phyloP scores from a whole-genome alignment of 2,888 invertebrate genomes.

The Aricia artaxerxes region DNA sequence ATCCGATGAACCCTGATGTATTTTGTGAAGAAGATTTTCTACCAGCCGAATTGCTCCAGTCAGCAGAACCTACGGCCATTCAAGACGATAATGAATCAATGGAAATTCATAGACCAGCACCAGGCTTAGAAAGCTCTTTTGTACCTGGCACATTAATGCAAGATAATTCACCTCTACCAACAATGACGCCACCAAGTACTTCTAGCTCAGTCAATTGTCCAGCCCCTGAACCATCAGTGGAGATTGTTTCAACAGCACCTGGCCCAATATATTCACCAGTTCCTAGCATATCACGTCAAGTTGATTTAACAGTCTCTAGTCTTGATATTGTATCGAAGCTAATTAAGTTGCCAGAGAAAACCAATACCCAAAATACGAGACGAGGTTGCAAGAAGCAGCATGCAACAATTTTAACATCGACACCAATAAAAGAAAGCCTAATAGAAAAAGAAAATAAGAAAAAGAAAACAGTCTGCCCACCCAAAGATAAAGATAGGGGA shows the following conservation, averaged over 20 bases:
- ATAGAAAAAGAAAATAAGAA: slow-evolving; percentile 44
- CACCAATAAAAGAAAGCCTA: slow-evolving; percentile 46
- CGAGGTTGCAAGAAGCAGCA: slow-evolving; percentile 45
- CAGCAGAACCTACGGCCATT: not conserved
- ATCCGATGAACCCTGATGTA: slow-evolving; percentile 47
- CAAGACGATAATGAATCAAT: too few species aligned
- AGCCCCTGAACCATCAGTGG: too few species aligned
- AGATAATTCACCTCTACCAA: too few species aligned
- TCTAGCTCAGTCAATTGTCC: too few species aligned
- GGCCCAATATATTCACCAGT: too few species aligned
- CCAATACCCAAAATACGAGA: slow-evolving; percentile 43
- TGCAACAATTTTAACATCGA: slow-evolving; percentile 47
- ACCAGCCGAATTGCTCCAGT: slow-evolving; percentile 24
- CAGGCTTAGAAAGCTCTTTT: too few species aligned
- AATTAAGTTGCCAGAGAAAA: slow-evolving; percentile 40
- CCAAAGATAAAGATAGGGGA: slow-evolving; percentile 22
- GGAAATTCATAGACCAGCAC: too few species aligned
- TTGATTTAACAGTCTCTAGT: slow-evolving; percentile 38
- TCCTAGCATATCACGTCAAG: too few species aligned
- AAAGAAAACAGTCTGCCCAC: slow-evolving; percentile 37
- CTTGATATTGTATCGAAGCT: too few species aligned
- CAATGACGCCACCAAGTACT: too few species aligned
- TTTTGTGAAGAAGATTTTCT: slow-evolving; percentile 46
- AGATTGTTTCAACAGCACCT: too few species aligned
- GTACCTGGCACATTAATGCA: too few species aligned